phyloP scores from a whole-genome alignment of 2,888 invertebrate genomes.

The Pasiphila rectangulata region DNA sequence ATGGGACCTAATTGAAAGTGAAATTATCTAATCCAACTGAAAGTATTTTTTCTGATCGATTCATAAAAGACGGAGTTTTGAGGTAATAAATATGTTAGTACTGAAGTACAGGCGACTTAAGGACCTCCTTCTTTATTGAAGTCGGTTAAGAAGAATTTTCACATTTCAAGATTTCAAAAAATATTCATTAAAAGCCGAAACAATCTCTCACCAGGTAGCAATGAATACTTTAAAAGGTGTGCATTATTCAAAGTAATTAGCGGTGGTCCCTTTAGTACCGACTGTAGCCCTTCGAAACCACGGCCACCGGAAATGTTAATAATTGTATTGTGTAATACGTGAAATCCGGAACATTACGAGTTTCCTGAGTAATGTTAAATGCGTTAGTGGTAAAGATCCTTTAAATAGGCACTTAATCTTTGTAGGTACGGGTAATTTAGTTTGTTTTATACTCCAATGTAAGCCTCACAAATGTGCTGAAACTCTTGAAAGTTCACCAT shows the following conservation, averaged over 20 bases:
- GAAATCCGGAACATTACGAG: constrained; percentile 10
- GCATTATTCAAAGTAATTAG: constrained; percentile 67
- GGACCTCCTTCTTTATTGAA: no score
- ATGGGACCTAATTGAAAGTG: no score
- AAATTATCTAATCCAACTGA: no score
- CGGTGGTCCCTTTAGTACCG: constrained; percentile 49
- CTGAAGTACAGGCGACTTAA: no score
- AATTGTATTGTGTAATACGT: constrained; percentile 46
- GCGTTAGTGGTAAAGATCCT: not conserved
- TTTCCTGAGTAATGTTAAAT: not conserved
- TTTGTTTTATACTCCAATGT: not conserved
- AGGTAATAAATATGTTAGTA: no score
- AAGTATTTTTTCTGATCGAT: no score
- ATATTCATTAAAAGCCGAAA: constrained; percentile 5
- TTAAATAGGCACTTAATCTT: no score
- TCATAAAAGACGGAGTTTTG: no score
- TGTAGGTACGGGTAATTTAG: no score
- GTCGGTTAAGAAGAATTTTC: no score
- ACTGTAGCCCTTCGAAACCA: constrained; percentile 45
- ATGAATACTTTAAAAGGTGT: constrained; percentile 46
- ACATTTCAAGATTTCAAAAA: not conserved
- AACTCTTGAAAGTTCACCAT: not conserved
- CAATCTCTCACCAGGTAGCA: constrained; percentile 38
- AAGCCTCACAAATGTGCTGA: not conserved
- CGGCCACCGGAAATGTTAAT: constrained; percentile 49